Evolutionary conservation across 2,113 vertebrate genomes (phyloP).

Genomic region (Trogon melanurus): DNA sequence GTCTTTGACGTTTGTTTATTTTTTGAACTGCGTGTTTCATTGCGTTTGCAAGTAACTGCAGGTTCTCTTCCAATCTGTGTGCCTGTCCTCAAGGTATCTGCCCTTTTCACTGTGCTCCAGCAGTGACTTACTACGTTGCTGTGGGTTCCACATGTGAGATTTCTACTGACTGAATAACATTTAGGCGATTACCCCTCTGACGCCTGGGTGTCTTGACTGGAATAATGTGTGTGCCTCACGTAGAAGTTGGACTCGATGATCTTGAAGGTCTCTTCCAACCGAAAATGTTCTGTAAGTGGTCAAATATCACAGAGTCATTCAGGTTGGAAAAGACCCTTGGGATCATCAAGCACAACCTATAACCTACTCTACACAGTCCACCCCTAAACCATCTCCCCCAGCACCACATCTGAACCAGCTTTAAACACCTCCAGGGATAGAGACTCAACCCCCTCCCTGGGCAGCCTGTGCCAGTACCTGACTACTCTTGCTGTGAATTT

Average conservation of each 20-base stretch:
- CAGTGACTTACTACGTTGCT: neutral
- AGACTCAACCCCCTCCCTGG: too few relatives aligned
- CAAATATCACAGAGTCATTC: too few relatives aligned
- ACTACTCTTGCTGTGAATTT: too few relatives aligned
- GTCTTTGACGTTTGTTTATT: neutral
- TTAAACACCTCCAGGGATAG: too few relatives aligned
- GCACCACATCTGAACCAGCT: too few relatives aligned
- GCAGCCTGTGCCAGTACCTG: too few relatives aligned
- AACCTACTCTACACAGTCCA: too few relatives aligned
- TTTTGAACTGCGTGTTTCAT: neutral
- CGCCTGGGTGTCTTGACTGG: neutral
- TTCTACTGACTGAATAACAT: neutral
- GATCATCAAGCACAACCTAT: too few relatives aligned
- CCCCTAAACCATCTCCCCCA: too few relatives aligned
- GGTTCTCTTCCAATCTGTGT: neutral
- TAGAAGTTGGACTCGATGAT: neutral
- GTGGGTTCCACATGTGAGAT: neutral
- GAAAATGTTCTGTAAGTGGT: too few relatives aligned
- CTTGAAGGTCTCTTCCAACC: too few relatives aligned
- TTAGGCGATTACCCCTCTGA: neutral
- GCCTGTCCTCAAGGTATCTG: neutral
- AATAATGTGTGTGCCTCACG: neutral
- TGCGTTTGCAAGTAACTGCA: neutral
- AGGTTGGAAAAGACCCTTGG: too few relatives aligned
- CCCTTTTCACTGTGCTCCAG: neutral